A percentile compares a stretch with the other conserved stretches of the same genome.
These are phyloP conservation scores for Paedocypris micromegethes DNA, from an alignment of 2,797 vertebrate species.

Conservation along the genomic window DNA sequence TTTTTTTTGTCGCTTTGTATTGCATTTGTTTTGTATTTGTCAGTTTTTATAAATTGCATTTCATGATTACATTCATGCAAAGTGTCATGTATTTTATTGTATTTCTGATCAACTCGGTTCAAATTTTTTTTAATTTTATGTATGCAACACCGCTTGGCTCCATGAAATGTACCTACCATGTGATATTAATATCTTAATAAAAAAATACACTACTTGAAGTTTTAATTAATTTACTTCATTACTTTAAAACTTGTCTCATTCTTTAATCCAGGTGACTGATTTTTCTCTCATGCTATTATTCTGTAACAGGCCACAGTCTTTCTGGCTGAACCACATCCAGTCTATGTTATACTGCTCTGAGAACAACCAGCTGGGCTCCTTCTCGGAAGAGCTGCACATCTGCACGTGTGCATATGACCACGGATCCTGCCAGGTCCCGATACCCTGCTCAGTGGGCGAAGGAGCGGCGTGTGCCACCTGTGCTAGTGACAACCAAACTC, in stretches of 20 bases:
- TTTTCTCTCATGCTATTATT: constrained; percentile 29
- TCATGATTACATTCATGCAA: no score
- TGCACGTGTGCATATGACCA: constrained; percentile 88
- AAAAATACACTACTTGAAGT: no score
- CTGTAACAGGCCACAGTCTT: constrained; percentile 75
- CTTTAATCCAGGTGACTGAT: constrained; percentile 28
- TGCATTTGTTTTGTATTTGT: no score
- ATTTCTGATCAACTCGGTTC: no score
- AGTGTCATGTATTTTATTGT: no score
- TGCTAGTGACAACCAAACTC: constrained; percentile 86
- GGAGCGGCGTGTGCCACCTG: constrained; percentile 76
- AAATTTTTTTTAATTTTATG: no score
- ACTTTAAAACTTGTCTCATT: not conserved
- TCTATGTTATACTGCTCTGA: constrained; percentile 93
- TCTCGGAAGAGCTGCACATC: constrained; percentile 87
- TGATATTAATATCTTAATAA: no score
- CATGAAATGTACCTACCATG: no score
- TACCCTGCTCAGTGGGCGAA: constrained; percentile 82
- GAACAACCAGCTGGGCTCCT: constrained; percentile 87
- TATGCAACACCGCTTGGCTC: no score
- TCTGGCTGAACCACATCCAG: constrained; percentile 89
- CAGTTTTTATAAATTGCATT: no score
- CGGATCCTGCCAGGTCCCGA: constrained; percentile 75
- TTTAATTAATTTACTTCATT: no score
- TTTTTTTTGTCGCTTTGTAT: no score